Evolutionary conservation across 2,113 vertebrate genomes (phyloP).

Genomic region (Casuarius casuarius): DNA sequence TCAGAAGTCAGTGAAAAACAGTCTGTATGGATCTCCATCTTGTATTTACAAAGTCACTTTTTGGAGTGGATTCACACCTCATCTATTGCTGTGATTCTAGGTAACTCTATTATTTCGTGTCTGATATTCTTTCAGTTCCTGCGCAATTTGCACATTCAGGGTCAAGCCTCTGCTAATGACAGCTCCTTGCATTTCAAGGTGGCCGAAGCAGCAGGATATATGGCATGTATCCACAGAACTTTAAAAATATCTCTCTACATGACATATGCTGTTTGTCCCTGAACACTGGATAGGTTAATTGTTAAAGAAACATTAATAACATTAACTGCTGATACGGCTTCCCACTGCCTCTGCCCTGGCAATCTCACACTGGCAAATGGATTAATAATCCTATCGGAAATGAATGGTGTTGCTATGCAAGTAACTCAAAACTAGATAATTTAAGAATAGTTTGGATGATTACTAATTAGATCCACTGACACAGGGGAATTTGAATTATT

Average conservation of each 20-base stretch:
- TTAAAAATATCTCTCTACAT: slow-evolving; percentile 61
- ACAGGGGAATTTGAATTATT: slow-evolving; percentile 81
- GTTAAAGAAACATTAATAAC: slow-evolving; percentile 69
- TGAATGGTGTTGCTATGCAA: slow-evolving; percentile 71
- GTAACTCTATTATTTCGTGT: slow-evolving; percentile 17
- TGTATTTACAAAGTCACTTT: slow-evolving; percentile 14
- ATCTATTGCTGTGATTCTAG: neutral
- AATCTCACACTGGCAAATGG: slow-evolving; percentile 68
- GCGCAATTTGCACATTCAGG: slow-evolving; percentile 3
- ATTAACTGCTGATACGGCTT: slow-evolving; percentile 47
- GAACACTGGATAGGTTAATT: slow-evolving; percentile 60
- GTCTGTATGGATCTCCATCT: neutral
- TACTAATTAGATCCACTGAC: slow-evolving; percentile 79
- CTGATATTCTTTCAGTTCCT: slow-evolving; percentile 20
- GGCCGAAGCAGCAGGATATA: neutral
- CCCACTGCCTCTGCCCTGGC: slow-evolving; percentile 59
- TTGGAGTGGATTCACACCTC: neutral
- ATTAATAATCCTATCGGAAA: slow-evolving; percentile 80
- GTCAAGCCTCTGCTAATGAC: neutral
- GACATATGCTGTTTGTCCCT: slow-evolving; percentile 61
- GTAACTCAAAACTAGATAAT: slow-evolving; percentile 80
- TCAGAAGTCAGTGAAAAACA: neutral
- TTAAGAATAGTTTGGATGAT: slow-evolving; percentile 83
- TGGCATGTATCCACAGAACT: slow-evolving; percentile 34
- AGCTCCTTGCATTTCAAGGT: slow-evolving; percentile 24